Evolutionary conservation across 2,797 vertebrate species (phyloP).

Genomic region (Tenualosa ilisha): DNA sequence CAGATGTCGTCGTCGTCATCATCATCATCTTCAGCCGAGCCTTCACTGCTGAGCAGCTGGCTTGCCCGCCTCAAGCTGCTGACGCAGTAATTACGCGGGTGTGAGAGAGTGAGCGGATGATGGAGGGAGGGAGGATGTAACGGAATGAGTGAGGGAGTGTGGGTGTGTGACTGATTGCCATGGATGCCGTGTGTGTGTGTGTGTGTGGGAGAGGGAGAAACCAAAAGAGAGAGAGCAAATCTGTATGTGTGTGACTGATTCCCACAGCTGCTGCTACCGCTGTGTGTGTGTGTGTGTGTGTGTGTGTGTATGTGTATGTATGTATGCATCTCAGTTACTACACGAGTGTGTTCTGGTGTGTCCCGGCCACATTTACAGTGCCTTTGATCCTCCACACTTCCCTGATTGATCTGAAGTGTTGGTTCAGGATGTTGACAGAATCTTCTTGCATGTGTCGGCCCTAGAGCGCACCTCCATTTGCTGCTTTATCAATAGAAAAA

Average conservation of each 20-base stretch:
- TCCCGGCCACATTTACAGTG: background rate
- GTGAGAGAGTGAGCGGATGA: background rate
- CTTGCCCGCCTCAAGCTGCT: constrained; percentile 86
- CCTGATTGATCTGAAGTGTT: background rate
- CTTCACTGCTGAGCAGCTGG: constrained; percentile 84
- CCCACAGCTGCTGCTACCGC: background rate
- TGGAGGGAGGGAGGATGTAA: background rate
- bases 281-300: background rate
- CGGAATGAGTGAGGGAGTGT: background rate
- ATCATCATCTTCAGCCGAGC: constrained; percentile 59
- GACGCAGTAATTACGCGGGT: constrained; percentile 77
- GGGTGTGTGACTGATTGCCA: background rate
- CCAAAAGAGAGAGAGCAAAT: too few species aligned
- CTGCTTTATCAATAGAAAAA: background rate
- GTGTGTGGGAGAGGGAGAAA: background rate
- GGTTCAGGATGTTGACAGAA: background rate
- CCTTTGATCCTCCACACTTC: background rate
- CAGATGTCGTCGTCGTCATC: background rate
- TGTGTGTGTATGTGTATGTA: background rate
- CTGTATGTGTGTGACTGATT: background rate
- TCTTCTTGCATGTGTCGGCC: background rate
- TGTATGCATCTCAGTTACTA: background rate
- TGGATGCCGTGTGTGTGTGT: constrained; percentile 8
- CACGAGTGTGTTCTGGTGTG: background rate
- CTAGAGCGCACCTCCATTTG: background rate